Base-by-base conservation (phyloP, 2,888 invertebrate species). In the Acleris cristana region DNA sequence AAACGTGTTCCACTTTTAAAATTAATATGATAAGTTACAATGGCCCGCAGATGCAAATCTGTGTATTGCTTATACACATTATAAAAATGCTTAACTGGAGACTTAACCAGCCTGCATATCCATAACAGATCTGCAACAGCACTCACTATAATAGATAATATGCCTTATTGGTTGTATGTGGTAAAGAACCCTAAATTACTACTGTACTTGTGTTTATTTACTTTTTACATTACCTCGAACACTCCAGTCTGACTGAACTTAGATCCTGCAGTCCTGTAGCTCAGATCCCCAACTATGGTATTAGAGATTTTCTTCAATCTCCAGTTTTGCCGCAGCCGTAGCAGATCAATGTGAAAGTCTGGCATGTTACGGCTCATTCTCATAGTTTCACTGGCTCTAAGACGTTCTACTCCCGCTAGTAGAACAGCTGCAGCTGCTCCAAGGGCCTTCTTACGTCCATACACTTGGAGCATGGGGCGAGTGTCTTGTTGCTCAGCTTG, bases 271-370 rank as follows among this genome's bases (percentile, higher is more conserved):
- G 98, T 98, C 70, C 98, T 94, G 82, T 99, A 99, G 84, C 99
- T 99, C 7, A 99, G 94, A 89, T 99, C 99, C 0, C 99, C 99
- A 62, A 99, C 96, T 66, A 99, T 99, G 0, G 97, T 96, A 83
- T 98, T 98, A 0, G 98, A 98, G 0, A 98, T 98, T 92, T 99
- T 99, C 83, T 99, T 98, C n/a, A 99, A 88, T 56, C 99, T 94
- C 99, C 99, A 99, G 81, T 98, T 98, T 81, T 99, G 98, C 49
- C 99, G 89, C 55, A 99, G 92, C 68, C 97, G 94, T 30, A 99
- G 85, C 64, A 99, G 87, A 81, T 99, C 99, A 65, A 98, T 96
- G 79, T 99, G 98, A 82, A 99, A 99, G 85, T 99, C 98, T 0
- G 96, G 96, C 73, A 96, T 95, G 71, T 96, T 95, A 40, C 97